These are phyloP conservation scores for Hippoglossus hippoglossus DNA, from an alignment of 2,797 vertebrate genomes.

Conservation along the genomic window DNA sequence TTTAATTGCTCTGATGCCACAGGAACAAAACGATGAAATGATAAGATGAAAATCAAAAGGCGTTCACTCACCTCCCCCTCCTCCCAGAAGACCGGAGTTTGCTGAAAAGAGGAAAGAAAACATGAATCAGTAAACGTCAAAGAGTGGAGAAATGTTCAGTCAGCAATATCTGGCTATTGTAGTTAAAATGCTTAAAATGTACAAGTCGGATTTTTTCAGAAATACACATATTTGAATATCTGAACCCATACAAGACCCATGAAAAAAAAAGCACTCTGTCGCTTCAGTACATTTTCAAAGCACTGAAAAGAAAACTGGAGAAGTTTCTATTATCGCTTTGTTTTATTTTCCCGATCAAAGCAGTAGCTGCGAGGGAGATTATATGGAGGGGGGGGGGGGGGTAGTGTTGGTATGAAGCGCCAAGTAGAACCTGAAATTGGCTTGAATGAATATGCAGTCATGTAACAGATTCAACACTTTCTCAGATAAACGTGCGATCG, in stretches of 20 bases:
- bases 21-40: slow-evolving; percentile 24
- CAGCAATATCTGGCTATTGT: slow-evolving; percentile 16
- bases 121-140: slow-evolving; percentile 56
- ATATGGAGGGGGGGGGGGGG: not conserved
- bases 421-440: slow-evolving; percentile 18
- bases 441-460: slow-evolving; percentile 11
- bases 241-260: not conserved
- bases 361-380: not conserved
- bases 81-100: slow-evolving; percentile 97
- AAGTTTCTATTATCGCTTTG: not conserved
- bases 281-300: not conserved
- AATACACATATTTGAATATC: not conserved
- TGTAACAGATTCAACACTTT: slow-evolving; percentile 6
- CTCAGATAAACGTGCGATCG: slow-evolving; percentile 43
- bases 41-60: slow-evolving; percentile 56
- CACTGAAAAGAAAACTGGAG: not conserved
- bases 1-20: slow-evolving; percentile 48
- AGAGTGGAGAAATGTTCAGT: slow-evolving; percentile 29
- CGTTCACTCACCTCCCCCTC: slow-evolving; percentile 94
- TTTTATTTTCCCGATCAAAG: not conserved
- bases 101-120: slow-evolving; percentile 85
- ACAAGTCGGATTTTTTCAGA: not conserved
- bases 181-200: slow-evolving; percentile 9
- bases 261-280: no score
- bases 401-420: no score